Conservation (phyloP, 1,140 invertebrate genomes). For the Drosophila sproati region DNA sequence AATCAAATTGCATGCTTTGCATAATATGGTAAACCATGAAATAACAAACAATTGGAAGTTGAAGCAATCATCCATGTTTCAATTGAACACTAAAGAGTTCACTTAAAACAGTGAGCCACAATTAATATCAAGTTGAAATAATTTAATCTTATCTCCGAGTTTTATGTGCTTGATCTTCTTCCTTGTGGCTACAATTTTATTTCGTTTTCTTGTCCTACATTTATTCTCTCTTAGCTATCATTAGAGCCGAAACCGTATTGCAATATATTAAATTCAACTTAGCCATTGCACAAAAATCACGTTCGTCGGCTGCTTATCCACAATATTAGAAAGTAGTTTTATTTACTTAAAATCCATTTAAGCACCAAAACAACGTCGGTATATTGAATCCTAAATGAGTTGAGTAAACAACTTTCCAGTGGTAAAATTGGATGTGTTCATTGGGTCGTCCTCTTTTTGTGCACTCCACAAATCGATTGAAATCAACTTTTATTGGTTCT, state of each 20-base stretch:
- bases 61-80: background rate
- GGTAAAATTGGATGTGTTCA: background rate
- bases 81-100: background rate
- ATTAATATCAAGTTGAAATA: no score
- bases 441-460: background rate
- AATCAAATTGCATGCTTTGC: background rate
- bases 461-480: background rate
- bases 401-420: background rate
- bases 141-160: no score
- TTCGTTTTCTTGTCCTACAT: no score
- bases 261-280: background rate
- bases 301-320: no score
- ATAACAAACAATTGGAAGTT: constrained; percentile 1
- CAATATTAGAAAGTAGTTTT: background rate
- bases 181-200: no score
- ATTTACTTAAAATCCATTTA: background rate
- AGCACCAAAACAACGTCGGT: background rate
- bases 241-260: no score
- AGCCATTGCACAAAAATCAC: no score
- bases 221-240: no score
- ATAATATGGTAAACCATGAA: background rate
- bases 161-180: no score
- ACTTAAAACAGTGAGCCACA: no score
- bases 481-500: constrained; percentile 11
- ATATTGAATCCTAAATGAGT: background rate